Evolutionary conservation across 2,797 vertebrate species (phyloP).

Genomic region (Malacoctenus gilli): DNA sequence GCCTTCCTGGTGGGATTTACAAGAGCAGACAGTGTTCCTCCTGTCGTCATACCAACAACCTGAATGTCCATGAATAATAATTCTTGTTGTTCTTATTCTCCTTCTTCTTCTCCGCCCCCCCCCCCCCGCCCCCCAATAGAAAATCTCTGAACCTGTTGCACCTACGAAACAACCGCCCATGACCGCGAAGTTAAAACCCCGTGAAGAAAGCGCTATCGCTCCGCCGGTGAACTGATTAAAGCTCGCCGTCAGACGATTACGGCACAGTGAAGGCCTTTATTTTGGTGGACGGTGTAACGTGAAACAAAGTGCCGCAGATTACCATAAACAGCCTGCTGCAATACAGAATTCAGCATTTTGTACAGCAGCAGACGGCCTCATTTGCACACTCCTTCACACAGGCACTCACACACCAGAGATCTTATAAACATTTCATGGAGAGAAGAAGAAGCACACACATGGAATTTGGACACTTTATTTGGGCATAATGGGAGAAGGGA

Average conservation of each 20-base stretch:
- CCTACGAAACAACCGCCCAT: background rate
- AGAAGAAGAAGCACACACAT: slow-evolving; percentile 72
- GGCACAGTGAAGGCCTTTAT: background rate
- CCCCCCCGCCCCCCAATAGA: too few species aligned
- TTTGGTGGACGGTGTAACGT: background rate
- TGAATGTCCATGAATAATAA: too few species aligned
- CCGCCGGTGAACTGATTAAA: slow-evolving; percentile 4
- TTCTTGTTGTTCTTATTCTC: too few species aligned
- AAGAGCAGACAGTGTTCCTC: too few species aligned
- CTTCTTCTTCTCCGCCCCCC: too few species aligned
- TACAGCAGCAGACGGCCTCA: slow-evolving; percentile 1
- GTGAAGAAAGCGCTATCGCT: background rate
- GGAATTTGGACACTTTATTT: slow-evolving; percentile 88
- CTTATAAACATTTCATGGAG: slow-evolving; percentile 81
- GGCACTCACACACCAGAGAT: slow-evolving; percentile 52
- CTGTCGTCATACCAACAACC: too few species aligned
- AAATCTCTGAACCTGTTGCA: background rate
- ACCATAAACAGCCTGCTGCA: slow-evolving; percentile 21
- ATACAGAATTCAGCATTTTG: slow-evolving; percentile 9
- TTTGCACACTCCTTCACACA: background rate
- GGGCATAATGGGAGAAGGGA: slow-evolving; percentile 80
- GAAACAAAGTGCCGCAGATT: slow-evolving; percentile 6
- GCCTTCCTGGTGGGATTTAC: too few species aligned
- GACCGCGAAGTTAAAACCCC: background rate
- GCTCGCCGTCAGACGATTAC: slow-evolving; percentile 1